Base-by-base conservation (phyloP, 2,113 vertebrate genomes). In the Percopsis transmontana region DNA sequence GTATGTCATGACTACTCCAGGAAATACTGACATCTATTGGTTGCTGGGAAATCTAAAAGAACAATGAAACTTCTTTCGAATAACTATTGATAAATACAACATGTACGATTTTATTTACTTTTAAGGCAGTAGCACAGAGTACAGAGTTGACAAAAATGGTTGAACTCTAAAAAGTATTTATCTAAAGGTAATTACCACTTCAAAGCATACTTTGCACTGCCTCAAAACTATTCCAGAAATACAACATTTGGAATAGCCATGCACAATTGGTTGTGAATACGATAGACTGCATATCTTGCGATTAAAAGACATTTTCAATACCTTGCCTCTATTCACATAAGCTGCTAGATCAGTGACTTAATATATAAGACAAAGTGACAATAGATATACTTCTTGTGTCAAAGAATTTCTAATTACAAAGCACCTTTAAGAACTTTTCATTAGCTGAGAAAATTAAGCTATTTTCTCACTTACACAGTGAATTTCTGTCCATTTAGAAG, bases 1-100 rank as follows among this genome's bases (percentile, higher is more conserved):
- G 27, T 33, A 33, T 33, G 5, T 33, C 27, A 33, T 33, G 3
- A 33, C 8, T 4, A 33, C 8, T 33, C 5, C 27, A 33, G 27
- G 27, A 33, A 33, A 33, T 15, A 41, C 80, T 83, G 86, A 85
- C 88, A 78, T 74, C 85, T 86, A 58, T 58, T 82, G 83, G 79
- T 24, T 27, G 16, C 8, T 39, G 6, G 8, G 14, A 38, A 33
- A 18, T 42, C 55, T 47, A 62, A 5, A 59, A 57, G 5, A 50
- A 16, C 7, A 13, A 45, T 16, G 16, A 1, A 45, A 45, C 16
- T 45, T 45, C 2, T 3, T 45, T 45, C 3, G 12, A 45, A 14
- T 45, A 14, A 16, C 12, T 45, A 4, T 1, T 1, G 12, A 10
- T 18, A 14, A 15, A 41, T 13, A 20, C 77, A 15, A 21, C 67